phyloP scores from a whole-genome alignment of 2,113 vertebrate genomes.

The Chinchilla lanigera region DNA sequence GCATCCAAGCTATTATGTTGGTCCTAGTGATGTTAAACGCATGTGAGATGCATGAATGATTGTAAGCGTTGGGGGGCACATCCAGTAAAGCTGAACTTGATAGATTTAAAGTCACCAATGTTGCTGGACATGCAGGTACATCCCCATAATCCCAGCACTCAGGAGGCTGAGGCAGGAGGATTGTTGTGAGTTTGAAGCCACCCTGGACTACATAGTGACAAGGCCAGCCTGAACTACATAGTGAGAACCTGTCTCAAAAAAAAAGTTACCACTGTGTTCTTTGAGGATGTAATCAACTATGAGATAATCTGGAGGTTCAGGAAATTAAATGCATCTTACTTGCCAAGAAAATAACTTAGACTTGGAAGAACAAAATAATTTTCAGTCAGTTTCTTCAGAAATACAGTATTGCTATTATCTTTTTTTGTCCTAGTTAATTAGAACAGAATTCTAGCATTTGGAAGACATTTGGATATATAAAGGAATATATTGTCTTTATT shows the following conservation, averaged over 20 bases:
- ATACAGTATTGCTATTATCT: neutral
- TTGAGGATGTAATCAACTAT: neutral
- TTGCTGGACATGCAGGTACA: neutral
- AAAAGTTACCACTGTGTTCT: neutral
- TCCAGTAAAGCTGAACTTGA: neutral
- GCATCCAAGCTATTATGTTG: neutral
- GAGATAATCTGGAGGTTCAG: neutral
- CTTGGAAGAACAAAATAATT: neutral
- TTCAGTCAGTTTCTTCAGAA: slow-evolving; percentile 21
- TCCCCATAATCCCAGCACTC: neutral
- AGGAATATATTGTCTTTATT: neutral
- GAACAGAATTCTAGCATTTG: neutral
- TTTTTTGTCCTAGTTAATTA: slow-evolving; percentile 3
- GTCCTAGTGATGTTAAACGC: neutral
- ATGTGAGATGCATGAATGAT: neutral
- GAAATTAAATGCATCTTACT: neutral
- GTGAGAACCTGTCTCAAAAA: neutral
- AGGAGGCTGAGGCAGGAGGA: neutral
- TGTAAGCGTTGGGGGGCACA: neutral
- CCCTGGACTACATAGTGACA: neutral
- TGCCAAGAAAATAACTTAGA: neutral
- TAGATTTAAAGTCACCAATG: neutral
- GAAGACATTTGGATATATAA: neutral
- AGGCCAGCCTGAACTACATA: neutral
- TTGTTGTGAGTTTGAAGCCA: neutral